phyloP scores from a whole-genome alignment of 2,888 invertebrate species.

The Drosophila niveifrons region DNA sequence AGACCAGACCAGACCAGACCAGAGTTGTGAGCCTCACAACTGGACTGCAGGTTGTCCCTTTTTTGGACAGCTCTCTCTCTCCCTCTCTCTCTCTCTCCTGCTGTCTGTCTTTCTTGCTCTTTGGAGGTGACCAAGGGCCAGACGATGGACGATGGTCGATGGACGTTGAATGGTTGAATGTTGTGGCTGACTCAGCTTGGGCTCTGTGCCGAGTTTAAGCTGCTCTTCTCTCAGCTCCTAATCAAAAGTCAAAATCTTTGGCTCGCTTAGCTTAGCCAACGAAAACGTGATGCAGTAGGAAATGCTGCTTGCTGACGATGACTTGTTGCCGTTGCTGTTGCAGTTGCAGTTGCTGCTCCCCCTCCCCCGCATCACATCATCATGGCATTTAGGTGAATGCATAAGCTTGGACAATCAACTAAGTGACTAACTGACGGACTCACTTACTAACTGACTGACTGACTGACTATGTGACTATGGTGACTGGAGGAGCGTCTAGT shows the following conservation, averaged over 20 bases:
- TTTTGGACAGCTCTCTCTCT: slow-evolving; percentile 43
- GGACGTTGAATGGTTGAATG: slow-evolving; percentile 1
- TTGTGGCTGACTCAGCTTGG: slow-evolving; percentile 13
- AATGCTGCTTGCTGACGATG: slow-evolving; percentile 80
- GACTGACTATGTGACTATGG: slow-evolving; percentile 7
- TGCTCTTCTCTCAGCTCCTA: slow-evolving; percentile 45
- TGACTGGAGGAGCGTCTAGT: slow-evolving; percentile 59
- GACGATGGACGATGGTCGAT: slow-evolving; percentile 31
- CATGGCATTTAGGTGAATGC: slow-evolving; percentile 73
- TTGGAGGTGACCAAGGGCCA: slow-evolving; percentile 61
- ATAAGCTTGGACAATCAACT: slow-evolving; percentile 66
- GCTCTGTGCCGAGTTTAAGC: slow-evolving; percentile 10
- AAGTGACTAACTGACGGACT: slow-evolving; percentile 42
- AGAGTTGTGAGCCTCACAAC: slow-evolving; percentile 40
- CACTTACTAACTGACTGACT: slow-evolving; percentile 24
- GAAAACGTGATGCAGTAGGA: slow-evolving; percentile 84
- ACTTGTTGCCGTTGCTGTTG: slow-evolving; percentile 33
- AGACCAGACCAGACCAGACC: slow-evolving; percentile 57
- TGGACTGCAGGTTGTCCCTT: slow-evolving; percentile 75
- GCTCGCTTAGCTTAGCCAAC: slow-evolving; percentile 49
- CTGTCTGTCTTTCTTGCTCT: slow-evolving; percentile 7
- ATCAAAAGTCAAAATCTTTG: slow-evolving; percentile 82
- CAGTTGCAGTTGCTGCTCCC: slow-evolving; percentile 21
- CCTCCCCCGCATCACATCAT: slow-evolving; percentile 50
- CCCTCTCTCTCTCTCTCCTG: not conserved